Evolutionary conservation across 2,888 invertebrate species (phyloP), one percentile per base, ranked within the genome.

Genomic region (Synanthedon vespiformis): DNA sequence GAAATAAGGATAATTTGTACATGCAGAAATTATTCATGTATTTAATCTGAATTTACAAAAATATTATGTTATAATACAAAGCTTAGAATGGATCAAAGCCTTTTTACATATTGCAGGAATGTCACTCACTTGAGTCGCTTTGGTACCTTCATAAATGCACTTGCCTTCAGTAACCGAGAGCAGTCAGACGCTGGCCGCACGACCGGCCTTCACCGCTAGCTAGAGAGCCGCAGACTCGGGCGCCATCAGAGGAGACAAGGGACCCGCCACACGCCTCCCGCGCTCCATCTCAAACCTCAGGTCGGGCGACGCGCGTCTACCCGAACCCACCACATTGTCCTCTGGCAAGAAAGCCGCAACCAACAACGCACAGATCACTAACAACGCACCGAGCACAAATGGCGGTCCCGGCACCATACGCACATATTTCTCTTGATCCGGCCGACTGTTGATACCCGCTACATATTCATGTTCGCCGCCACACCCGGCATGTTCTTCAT

Each of bases 341-440:
- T 94, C 94, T 27, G 94, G 94, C 81, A 95, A 93, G 87, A 95
- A 95, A 50, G 94, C 92, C 52, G 95, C 95, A 67, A 99, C 97
- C 65, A 98, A 88, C 65, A 99, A 91, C 56, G 99, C 99, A 79
- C 97, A 93, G 67, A 99, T 93, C 62, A 99, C 99, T 82, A 99
- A 91, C 74, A 99, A 89, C 53, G 99, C 97, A 56, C 99, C 99
- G 82, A 99, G 95, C 58, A 99, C 96, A 83, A 99, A 99, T 12
- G 99, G 99, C 54, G 99, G 99, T 1, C 99, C 99, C 41, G 98
- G 98, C 71, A 98, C 92, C 74, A 96, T 84, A 88, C 95, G 88
- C 58, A 91, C 70, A 85, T 87, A 82, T 54, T 77, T 75, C 56
- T 86, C 92, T 57, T 91, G 87, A 40, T 83, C 70, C 12, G 82